Evolutionary conservation across 2,797 vertebrate genomes (phyloP), one percentile per base, ranked within the genome.

Genomic region (Sebastes nivosus): DNA sequence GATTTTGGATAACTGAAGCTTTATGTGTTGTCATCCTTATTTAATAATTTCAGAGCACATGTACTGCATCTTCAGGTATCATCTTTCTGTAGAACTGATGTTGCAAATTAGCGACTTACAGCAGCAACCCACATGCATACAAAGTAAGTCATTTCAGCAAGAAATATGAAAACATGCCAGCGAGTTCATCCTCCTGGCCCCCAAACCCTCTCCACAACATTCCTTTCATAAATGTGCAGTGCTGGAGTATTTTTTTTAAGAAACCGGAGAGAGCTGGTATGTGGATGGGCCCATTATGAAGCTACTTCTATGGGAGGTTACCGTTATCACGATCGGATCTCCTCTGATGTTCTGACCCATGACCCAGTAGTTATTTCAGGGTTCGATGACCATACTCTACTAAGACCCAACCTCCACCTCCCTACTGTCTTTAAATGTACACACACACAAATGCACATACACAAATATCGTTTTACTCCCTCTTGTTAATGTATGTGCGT

Each of bases 211-310:
- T 92, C 84, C 82, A 82, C 87, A 92, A 80, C 92, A 95, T 96
- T 95, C 94, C 93, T 95, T 89, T 93, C 89, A 94, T 95, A 94
- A 94, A 95, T 93, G 85, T 91, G 85, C 81, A 82, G 77, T 30
- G 75, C 79, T 65, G 59, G 73, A 80, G 65, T 90, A 78, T 90
- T 90, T 92, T 83, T 88, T 86, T 83, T 77, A 88, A 89, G 90
- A 90, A 93, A 92, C 83, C 50, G 16, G 72, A 94, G 89, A 81
- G 86, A 90, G 89, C 87, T 90, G 91, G 89, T 94, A 92, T 95
- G 93, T 87, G 81, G 78, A 89, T 79, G 69, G 79, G 70, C 75
- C 88, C 75, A 88, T 91, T 89, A 90, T 82, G 69, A 72, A 78
- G 82, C 90, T 82, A 64, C 80, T 83, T 83, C 82, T 67, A 82